Evolutionary conservation across 2,113 vertebrate species (phyloP).

Genomic region (Leucosticte australis): DNA sequence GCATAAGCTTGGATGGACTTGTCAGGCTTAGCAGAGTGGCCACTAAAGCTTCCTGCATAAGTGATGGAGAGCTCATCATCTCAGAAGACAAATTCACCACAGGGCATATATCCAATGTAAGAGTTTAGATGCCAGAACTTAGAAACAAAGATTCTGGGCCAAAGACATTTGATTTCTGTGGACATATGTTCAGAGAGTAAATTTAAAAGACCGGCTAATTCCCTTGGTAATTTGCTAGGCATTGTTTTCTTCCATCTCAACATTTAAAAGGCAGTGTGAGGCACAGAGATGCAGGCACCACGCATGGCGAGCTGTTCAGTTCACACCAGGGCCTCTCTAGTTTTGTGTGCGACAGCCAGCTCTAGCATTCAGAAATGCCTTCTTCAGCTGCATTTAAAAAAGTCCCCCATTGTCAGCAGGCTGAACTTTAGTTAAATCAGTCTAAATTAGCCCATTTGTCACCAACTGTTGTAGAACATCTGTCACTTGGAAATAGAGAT

Average conservation of each 20-base stretch:
- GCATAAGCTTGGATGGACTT: not conserved
- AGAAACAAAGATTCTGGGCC: not conserved
- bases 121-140: not conserved
- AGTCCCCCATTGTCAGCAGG: slow-evolving; percentile 44
- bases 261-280: not conserved
- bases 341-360: not conserved
- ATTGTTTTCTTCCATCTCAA: not conserved
- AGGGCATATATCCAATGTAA: not conserved
- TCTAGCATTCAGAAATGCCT: slow-evolving; percentile 2
- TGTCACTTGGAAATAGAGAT: slow-evolving; percentile 59
- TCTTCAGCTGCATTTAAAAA: slow-evolving; percentile 21
- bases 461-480: slow-evolving; percentile 65
- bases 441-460: slow-evolving; percentile 56
- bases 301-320: not conserved
- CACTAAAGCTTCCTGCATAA: not conserved
- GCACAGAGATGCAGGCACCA: not conserved
- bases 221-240: not conserved
- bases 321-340: not conserved
- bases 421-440: slow-evolving; percentile 65
- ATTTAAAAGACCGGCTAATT: not conserved
- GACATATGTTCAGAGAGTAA: not conserved
- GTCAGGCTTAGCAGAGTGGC: not conserved
- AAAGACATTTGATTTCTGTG: not conserved
- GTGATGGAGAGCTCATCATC: not conserved
- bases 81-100: not conserved